A percentile compares a stretch with the other conserved stretches of the same genome.
These are phyloP conservation scores for Cepaea nemoralis DNA, from an alignment of 1,140 invertebrate species.

Conservation along the genomic window DNA sequence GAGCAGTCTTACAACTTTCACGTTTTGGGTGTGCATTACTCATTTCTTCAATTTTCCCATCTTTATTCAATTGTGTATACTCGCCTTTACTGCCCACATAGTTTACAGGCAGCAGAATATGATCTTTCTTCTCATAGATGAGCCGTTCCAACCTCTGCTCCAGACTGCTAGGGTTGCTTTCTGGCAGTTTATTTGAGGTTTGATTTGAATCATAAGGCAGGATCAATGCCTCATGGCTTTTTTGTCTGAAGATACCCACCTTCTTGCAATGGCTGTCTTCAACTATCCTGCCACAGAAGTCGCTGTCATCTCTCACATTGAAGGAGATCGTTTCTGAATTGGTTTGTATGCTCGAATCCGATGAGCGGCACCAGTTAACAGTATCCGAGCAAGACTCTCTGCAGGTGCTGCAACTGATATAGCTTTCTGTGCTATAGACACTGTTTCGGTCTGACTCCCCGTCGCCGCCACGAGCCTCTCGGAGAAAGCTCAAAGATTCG, in stretches of 20 bases:
- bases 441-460: not conserved
- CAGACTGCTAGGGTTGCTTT: too few species aligned
- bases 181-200: not conserved
- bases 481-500: conserved; percentile 20
- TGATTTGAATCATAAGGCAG: not conserved
- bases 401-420: conserved; percentile 32
- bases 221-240: not conserved
- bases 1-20: not conserved
- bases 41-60: not conserved
- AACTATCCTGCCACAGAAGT: not conserved
- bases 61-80: not conserved
- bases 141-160: not conserved
- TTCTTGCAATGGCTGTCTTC: conserved; percentile 8
- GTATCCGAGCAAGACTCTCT: conserved; percentile 1
- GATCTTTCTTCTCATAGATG: not conserved
- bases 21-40: not conserved
- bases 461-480: not conserved
- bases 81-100: not conserved
- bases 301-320: not conserved
- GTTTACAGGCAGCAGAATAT: not conserved
- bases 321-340: not conserved
- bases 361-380: not conserved
- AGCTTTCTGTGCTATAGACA: conserved; percentile 1
- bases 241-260: not conserved
- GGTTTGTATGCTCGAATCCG: not conserved